phyloP scores from a whole-genome alignment of 1,140 invertebrate genomes.

The Cotesia vestalis region DNA sequence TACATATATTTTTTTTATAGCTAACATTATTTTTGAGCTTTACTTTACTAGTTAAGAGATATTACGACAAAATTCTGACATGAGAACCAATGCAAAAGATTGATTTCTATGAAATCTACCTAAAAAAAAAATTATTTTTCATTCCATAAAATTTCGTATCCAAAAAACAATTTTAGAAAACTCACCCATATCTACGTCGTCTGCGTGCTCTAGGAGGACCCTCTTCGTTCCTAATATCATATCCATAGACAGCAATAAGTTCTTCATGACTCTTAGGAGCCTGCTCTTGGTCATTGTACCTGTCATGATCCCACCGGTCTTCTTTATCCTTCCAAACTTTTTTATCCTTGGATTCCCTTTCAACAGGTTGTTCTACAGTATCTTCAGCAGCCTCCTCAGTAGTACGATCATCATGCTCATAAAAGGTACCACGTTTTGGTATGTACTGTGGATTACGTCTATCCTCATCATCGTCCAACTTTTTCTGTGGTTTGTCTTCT shows the following conservation, averaged over 20 bases:
- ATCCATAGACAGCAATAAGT: slow-evolving; percentile 88
- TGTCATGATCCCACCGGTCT: slow-evolving; percentile 89
- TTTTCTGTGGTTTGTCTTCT: slow-evolving; percentile 69
- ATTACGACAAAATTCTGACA: too few relatives aligned
- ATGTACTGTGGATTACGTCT: slow-evolving; percentile 96
- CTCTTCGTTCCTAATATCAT: slow-evolving; percentile 93
- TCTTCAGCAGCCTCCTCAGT: slow-evolving; percentile 70
- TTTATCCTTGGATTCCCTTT: slow-evolving; percentile 65
- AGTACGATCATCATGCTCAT: slow-evolving; percentile 94
- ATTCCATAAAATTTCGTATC: neutral
- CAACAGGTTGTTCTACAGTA: slow-evolving; percentile 54
- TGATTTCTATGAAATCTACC: neutral
- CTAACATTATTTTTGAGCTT: too few relatives aligned
- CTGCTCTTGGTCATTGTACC: slow-evolving; percentile 83
- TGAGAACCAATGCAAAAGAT: too few relatives aligned
- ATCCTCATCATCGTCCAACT: slow-evolving; percentile 93
- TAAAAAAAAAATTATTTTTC: slow-evolving; percentile 4
- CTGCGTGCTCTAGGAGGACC: slow-evolving; percentile 86
- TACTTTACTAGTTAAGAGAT: too few relatives aligned
- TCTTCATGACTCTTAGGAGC: slow-evolving; percentile 89
- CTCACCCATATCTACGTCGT: slow-evolving; percentile 84
- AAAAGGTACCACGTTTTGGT: slow-evolving; percentile 94
- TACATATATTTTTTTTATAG: too few relatives aligned
- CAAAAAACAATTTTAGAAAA: neutral
- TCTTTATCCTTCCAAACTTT: slow-evolving; percentile 73